These are phyloP conservation scores for Drosophila borborema DNA, from an alignment of 2,888 invertebrate genomes.

Conservation along the genomic window DNA sequence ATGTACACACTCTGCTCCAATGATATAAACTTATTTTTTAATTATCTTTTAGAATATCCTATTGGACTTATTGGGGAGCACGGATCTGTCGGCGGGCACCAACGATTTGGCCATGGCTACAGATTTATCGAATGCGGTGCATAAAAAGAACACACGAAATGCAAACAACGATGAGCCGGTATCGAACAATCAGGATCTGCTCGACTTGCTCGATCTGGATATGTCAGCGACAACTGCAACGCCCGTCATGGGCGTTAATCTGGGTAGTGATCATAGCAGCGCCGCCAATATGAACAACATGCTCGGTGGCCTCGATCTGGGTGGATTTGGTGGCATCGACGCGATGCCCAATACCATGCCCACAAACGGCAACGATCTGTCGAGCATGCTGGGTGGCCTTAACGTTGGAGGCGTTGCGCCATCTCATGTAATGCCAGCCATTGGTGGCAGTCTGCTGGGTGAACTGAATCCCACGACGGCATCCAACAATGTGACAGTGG, in stretches of 20 bases:
- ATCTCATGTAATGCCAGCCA: conserved; percentile 20
- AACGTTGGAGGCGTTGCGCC: conserved; percentile 24
- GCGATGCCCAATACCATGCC: conserved; percentile 61
- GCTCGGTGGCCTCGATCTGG: conserved; percentile 71
- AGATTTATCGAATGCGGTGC: conserved; percentile 83
- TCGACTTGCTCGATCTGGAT: conserved; percentile 94
- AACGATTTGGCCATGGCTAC: conserved; percentile 72
- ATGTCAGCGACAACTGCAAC: conserved; percentile 84
- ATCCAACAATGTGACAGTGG: conserved; percentile 78
- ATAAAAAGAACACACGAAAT: conserved; percentile 84
- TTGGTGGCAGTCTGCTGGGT: conserved; percentile 66
- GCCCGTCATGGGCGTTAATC: conserved; percentile 49
- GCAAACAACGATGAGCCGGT: conserved; percentile 85
- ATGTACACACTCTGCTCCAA: too few species aligned
- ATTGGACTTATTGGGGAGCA: conserved; percentile 93
- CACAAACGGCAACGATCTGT: conserved; percentile 84
- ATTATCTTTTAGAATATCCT: conserved; percentile 90
- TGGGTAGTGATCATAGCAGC: conserved; percentile 62
- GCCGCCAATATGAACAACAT: conserved; percentile 79
- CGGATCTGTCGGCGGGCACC: conserved; percentile 85
- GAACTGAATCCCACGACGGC: conserved; percentile 77
- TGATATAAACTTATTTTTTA: background rate
- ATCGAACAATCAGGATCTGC: conserved; percentile 90
- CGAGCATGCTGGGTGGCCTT: conserved; percentile 66
- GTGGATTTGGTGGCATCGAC: conserved; percentile 63